Evolutionary conservation across 64 coral and sea anemone genomes (phyloP), one percentile per base, ranked within the genome.

Genomic region (Pachyseris speciosa): DNA sequence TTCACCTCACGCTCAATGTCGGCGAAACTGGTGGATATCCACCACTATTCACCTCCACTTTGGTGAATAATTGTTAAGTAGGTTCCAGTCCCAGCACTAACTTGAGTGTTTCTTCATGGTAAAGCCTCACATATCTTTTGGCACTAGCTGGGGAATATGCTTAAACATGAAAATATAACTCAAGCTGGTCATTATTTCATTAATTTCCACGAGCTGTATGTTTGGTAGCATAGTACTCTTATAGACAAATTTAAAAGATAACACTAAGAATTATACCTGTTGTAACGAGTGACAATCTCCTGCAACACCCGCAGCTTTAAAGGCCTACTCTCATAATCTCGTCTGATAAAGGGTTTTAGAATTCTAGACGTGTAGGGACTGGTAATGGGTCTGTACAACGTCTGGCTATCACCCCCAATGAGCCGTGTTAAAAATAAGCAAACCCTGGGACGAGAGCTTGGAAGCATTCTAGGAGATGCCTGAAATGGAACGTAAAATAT

Each of bases 351-450:
- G 16, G 97, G 97, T 39, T 99, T 99, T 8, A 99, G 80, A 43
- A 95, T 84, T 41, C 95, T 87, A 11, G 93, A 86, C 44, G 96
- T 98, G 86, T 98, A 98, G 13, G 96, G 96, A 90, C 96, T 98
- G 48, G 93, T 98, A 17, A 98, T 92, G 9, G 93, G 86, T 74
- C 96, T 88, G 16, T 86, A 29, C 22, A 93, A 75, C 7, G 86
- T 92, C 30, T 92, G 85, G 13, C 45, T 68, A 61, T 95, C 72
- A 10, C 85, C 89, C 29, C 96, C 96, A 60, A 98, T 91, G 43
- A 98, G 81, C 15, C 89, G 90, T 29, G 71, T 85, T 16, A 94
- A 36, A 38, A 98, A 98, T 9, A 78, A 91, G 27, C 84, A 66
- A 31, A 69, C 66, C 34, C 71, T 86, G 12, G 60, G 77, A 20